Base-by-base conservation (phyloP, 2,797 vertebrate genomes). In the Paedocypris micromegethes region DNA sequence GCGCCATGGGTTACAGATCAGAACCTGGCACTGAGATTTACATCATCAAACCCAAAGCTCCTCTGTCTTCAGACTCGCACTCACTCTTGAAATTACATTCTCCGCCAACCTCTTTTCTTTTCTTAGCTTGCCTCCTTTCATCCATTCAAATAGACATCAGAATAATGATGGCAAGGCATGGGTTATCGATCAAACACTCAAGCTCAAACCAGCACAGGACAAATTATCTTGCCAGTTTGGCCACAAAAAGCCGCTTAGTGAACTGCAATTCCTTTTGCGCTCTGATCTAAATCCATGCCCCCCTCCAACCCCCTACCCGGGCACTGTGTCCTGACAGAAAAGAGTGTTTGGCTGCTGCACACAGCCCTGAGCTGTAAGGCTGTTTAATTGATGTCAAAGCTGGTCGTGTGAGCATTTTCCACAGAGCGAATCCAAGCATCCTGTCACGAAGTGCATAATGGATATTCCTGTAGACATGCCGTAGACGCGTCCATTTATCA, bases 71-170 rank as follows among this genome's bases (percentile, higher is more conserved):
- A 48, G 41, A 40, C 53, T 64, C 7, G 9, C 60, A 47, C 43
- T 73, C 43, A 9, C 9, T 4, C 9, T 64, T 65, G 5, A 49
- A 44, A 55, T 72, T 65, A 46, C 57, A 46, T 54, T 50, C 61
- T 55, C 71, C 39, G 57, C 23, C 23, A 7, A 6, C 6, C 9
- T 4, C 9, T 9, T 40, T 40, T 45, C 46, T 46, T 23, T 57
- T 49, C 43, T n/a, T 55, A 39, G 9, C 56, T 45, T 58, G 47
- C 54, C 52, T 66, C 51, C 60, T 70, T 55, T 75, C 56, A 69
- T 77, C 66, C 38, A 45, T 73, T 71, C 71, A 78, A 71, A 65
- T 51, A 68, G 64, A 78, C 59, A 75, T 71, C 71, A 71, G 41
- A 73, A 66, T 59, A 71, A 59, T 68, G 67, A 75, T 65, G 64